phyloP scores from a whole-genome alignment of 2,113 vertebrate genomes.

The Leptobrachium leishanense region DNA sequence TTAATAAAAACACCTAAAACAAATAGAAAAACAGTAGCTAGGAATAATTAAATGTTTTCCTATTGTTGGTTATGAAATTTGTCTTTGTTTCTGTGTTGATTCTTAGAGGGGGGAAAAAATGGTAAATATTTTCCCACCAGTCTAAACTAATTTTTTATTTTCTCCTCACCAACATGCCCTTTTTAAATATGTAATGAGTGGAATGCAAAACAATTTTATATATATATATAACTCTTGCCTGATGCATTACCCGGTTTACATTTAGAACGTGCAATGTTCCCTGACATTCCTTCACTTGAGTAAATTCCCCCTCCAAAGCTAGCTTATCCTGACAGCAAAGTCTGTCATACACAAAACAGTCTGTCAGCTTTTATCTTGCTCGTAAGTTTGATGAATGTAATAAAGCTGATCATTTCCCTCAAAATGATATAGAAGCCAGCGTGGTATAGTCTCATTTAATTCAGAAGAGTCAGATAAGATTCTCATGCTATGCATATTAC shows the following conservation, averaged over 20 bases:
- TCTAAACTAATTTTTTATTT: neutral
- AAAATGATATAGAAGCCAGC: constrained; percentile 16
- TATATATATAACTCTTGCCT: neutral
- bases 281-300: constrained; percentile 40
- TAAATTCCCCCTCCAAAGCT: constrained; percentile 23
- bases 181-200: constrained; percentile 13
- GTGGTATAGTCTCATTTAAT: constrained; percentile 24
- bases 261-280: constrained; percentile 26
- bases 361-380: constrained; percentile 43
- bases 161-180: neutral
- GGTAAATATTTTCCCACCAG: neutral
- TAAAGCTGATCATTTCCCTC: constrained; percentile 37
- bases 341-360: constrained; percentile 43
- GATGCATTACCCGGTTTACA: constrained; percentile 30
- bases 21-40: too few relatives aligned
- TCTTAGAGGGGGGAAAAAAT: too few relatives aligned
- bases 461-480: constrained; percentile 8
- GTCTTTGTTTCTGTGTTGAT: too few relatives aligned
- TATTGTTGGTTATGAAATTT: too few relatives aligned
- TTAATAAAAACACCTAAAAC: too few relatives aligned
- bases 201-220: neutral
- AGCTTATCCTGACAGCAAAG: constrained; percentile 32
- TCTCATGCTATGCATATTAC: constrained; percentile 9
- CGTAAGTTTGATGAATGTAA: constrained; percentile 41
- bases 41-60: too few relatives aligned